Evolutionary conservation across 2,797 vertebrate genomes (phyloP), one percentile per base, ranked within the genome.

Genomic region (Notolepis coatsorum): DNA sequence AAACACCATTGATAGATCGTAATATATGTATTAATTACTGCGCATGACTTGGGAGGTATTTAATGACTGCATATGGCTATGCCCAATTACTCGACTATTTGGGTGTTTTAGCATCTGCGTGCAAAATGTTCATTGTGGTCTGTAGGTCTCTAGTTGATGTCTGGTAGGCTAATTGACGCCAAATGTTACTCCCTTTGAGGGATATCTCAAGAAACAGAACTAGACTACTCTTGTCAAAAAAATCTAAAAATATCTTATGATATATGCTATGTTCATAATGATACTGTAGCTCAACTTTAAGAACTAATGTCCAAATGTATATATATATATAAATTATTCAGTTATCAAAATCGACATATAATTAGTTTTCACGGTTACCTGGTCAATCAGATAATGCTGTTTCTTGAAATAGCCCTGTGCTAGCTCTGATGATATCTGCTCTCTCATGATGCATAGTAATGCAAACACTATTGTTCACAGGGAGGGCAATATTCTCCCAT

Each of bases 21-120:
- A 46, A 54, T 73, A 50, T 81, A 61, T 55, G 2, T 25, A 63
- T 53, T 37, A 20, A 21, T 37, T 23, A 13, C 28, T 27, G 23
- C n/a, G 17, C 12, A 5, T 62, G 57, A 47, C 49, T 60, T 70
- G 33, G 13, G 8, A 47, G 30, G 37, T 50, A 27, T 42, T 38
- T 30, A 37, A n/a, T n/a, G n/a, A 35, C 24, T 24, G 24, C 48
- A n/a, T n/a, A n/a, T n/a, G n/a, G 51, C 52, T 51, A 65, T 68
- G 41, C 47, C 43, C 33, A 57, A 51, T 66, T 53, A 64, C 13
- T 52, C 13, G 43, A n/a, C 1, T 35, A 23, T 12, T 30, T 24
- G 9, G 41, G 49, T 9, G 27, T 53, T 59, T 46, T 57, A 4
- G 0, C 45, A 33, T 48, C 38, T 13, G 39, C 30, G 10, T 52